phyloP scores from a whole-genome alignment of 2,113 vertebrate species.

The Tyto alba region DNA sequence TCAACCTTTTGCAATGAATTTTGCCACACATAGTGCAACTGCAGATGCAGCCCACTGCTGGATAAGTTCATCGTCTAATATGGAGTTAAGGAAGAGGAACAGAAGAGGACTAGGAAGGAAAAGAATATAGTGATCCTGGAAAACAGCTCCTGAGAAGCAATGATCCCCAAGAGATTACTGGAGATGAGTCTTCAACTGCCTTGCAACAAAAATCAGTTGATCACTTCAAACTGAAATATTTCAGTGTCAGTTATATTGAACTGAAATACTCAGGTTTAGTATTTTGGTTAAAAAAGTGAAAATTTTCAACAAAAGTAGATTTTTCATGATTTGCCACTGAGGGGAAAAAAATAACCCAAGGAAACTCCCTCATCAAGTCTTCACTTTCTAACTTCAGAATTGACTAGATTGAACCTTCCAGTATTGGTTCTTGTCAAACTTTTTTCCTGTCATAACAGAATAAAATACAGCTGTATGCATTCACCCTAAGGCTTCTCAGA shows the following conservation, averaged over 20 bases:
- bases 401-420: background rate
- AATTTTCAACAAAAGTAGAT: background rate
- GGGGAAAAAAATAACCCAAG: rapidly evolving
- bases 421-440: background rate
- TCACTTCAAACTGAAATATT: background rate
- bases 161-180: background rate
- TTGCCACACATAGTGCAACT: background rate
- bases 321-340: background rate
- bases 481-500: background rate
- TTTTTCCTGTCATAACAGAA: background rate
- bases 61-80: rapidly evolving
- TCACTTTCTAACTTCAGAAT: background rate
- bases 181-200: background rate
- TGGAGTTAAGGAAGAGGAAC: background rate
- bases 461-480: background rate
- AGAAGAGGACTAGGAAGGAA: background rate
- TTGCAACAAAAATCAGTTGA: background rate
- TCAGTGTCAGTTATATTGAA: background rate
- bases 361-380: background rate
- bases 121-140: background rate
- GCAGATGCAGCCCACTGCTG: background rate
- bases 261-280: background rate
- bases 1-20: background rate
- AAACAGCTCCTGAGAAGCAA: background rate
- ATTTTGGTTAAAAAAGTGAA: background rate